Evolutionary conservation across 2,888 invertebrate species (phyloP).

Genomic region (Norana najaformis): DNA sequence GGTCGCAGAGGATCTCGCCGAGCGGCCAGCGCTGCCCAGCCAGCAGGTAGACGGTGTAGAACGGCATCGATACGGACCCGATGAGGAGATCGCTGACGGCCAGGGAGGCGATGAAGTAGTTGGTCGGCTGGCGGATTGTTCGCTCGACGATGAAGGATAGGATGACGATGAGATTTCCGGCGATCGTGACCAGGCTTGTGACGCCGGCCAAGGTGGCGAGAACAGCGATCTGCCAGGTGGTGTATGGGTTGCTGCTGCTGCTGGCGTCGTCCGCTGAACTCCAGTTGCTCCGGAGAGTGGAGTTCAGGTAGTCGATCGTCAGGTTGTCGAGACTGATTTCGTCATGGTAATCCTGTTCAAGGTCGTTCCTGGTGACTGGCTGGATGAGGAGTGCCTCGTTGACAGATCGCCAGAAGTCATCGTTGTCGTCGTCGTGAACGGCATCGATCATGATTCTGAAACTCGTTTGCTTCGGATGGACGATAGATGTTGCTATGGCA

Average conservation of each 20-base stretch:
- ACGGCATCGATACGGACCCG: slow-evolving; percentile 72
- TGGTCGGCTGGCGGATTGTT: slow-evolving; percentile 88
- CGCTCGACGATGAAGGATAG: slow-evolving; percentile 92
- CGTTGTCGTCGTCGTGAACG: neutral
- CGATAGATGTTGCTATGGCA: neutral
- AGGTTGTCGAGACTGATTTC: neutral
- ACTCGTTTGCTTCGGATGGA: neutral
- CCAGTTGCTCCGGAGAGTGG: neutral
- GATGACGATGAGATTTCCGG: slow-evolving; percentile 90
- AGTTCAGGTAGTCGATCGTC: neutral
- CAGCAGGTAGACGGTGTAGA: slow-evolving; percentile 95
- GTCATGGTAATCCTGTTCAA: neutral
- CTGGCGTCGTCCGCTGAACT: neutral
- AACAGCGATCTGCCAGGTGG: slow-evolving; percentile 81
- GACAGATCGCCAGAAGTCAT: neutral
- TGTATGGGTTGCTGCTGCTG: neutral
- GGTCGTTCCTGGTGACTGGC: neutral
- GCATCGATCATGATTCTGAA: neutral
- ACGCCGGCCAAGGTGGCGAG: slow-evolving; percentile 84
- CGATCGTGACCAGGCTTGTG: slow-evolving; percentile 87
- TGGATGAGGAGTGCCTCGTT: neutral
- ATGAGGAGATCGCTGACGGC: slow-evolving; percentile 96
- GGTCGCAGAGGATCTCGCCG: slow-evolving; percentile 90
- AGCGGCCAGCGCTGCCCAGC: slow-evolving; percentile 91
- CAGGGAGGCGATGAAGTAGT: slow-evolving; percentile 91